Percentiles rank a stretch among this genome's conserved stretches.
phyloP scores from a whole-genome alignment of 2,797 vertebrate genomes.

The Rhynchotus rufescens region DNA sequence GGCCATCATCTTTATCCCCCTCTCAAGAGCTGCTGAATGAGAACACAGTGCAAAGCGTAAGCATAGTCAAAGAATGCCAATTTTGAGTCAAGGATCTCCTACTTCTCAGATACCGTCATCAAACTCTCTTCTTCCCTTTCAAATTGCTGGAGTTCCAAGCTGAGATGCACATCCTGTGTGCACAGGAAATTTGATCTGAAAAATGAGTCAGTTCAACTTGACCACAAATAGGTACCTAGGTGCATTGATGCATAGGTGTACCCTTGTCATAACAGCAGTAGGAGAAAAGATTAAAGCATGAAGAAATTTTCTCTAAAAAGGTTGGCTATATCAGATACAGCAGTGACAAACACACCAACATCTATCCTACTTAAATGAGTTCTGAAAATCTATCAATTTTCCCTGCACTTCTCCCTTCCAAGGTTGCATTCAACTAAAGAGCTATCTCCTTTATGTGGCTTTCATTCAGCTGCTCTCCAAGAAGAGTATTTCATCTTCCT shows the following conservation, averaged over 20 bases:
- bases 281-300: fast-evolving
- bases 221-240: no score
- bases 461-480: background rate
- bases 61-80: background rate
- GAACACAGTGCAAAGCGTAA: background rate
- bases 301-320: background rate
- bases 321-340: background rate
- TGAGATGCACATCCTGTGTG: background rate
- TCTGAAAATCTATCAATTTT: background rate
- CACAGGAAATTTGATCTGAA: background rate
- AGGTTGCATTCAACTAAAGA: background rate
- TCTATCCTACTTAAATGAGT: background rate
- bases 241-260: background rate
- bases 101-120: background rate
- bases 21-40: background rate
- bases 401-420: background rate
- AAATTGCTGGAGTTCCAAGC: background rate
- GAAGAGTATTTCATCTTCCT: background rate
- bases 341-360: background rate
- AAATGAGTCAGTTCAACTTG: background rate
- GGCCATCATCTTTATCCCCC: background rate
- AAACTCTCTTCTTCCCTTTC: background rate
- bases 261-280: background rate
- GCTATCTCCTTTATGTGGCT: background rate
- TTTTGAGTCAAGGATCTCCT: background rate